These are phyloP conservation scores for Siderastrea radians DNA, from an alignment of 92 coral and sea anemone genomes.

Conservation along the genomic window DNA sequence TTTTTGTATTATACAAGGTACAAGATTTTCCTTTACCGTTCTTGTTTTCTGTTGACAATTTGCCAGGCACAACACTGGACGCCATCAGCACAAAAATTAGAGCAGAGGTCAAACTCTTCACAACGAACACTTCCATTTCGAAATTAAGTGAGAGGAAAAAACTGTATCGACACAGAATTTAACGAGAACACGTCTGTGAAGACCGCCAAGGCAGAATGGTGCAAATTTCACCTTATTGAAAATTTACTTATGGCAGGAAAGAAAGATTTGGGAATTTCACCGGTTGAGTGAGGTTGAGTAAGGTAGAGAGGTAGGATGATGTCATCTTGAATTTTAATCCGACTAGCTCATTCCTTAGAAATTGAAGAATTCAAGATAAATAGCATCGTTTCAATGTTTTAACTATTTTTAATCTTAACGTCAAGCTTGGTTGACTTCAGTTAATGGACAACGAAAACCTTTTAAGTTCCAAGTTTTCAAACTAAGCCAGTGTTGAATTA, in stretches of 20 bases:
- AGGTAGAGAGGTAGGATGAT: not conserved
- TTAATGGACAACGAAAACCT: no score
- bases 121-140: not conserved
- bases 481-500: no score
- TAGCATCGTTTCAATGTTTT: not conserved
- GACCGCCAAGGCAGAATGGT: not conserved
- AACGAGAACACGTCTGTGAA: not conserved
- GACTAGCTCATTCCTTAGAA: not conserved
- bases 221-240: not conserved
- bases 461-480: no score
- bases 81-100: not conserved
- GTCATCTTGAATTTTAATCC: not conserved
- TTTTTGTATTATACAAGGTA: not conserved
- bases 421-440: no score
- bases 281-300: not conserved
- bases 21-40: not conserved
- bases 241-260: not conserved
- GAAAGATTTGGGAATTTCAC: not conserved
- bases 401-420: no score
- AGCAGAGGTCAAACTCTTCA: not conserved
- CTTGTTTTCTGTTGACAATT: not conserved
- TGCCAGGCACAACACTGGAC: not conserved
- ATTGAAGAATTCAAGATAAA: no score
- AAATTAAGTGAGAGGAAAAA: not conserved
- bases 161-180: not conserved